Evolutionary conservation across 2,888 invertebrate species (phyloP).

Genomic region (Drosophila multiciliata): DNA sequence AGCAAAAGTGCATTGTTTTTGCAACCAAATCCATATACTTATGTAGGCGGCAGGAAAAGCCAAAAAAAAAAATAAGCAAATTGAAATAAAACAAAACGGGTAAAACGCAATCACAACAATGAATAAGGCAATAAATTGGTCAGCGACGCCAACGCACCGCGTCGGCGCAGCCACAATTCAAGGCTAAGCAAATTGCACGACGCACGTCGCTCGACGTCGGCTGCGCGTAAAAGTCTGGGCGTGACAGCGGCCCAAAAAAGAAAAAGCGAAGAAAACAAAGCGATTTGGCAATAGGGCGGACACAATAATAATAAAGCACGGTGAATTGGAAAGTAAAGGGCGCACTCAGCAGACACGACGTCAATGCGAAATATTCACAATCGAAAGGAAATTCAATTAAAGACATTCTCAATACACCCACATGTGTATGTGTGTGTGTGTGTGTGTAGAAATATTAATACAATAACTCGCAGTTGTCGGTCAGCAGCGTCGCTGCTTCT

Average conservation of each 20-base stretch:
- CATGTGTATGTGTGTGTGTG: neutral
- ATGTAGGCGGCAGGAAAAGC: constrained; percentile 45
- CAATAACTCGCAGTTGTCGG: constrained; percentile 50
- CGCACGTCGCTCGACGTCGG: constrained; percentile 4
- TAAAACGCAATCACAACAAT: constrained; percentile 2
- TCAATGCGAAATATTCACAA: constrained; percentile 12
- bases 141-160: constrained; percentile 51
- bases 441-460: neutral
- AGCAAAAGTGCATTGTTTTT: constrained; percentile 38
- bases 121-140: constrained; percentile 6
- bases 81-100: constrained; percentile 3
- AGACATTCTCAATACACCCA: constrained; percentile 50
- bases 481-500: constrained; percentile 34
- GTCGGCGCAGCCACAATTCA: constrained; percentile 45
- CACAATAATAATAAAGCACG: constrained; percentile 36
- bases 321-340: constrained; percentile 72
- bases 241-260: constrained; percentile 6
- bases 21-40: neutral
- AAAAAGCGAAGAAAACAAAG: neutral
- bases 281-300: constrained; percentile 46
- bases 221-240: constrained; percentile 27
- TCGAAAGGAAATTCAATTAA: constrained; percentile 68
- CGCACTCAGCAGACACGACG: constrained; percentile 5
- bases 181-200: constrained; percentile 53
- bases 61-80: constrained; percentile 1